Evolutionary conservation across 2,113 vertebrate genomes (phyloP).

Genomic region (Excalfactoria chinensis): DNA sequence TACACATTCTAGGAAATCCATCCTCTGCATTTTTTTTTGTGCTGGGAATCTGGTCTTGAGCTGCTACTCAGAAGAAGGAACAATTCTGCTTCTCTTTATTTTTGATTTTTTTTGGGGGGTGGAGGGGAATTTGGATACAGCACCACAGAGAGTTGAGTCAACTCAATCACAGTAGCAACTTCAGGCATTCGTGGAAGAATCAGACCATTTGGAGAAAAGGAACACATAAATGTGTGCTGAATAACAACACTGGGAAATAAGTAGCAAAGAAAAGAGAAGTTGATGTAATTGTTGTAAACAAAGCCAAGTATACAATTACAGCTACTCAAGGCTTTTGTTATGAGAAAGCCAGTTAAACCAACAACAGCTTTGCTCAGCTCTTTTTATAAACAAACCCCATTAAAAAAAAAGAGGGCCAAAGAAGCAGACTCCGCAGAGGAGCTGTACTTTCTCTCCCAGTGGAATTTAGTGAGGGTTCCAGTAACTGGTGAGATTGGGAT

Average conservation of each 20-base stretch:
- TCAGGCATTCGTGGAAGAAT: background rate
- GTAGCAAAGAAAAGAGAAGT: constrained; percentile 30
- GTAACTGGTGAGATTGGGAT: background rate
- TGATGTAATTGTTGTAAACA: constrained; percentile 57
- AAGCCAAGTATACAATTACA: constrained; percentile 64
- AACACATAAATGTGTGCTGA: background rate
- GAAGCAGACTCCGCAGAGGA: background rate
- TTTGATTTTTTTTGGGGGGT: background rate
- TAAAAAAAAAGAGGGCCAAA: background rate
- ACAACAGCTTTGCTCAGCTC: constrained; percentile 31
- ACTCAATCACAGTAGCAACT: background rate
- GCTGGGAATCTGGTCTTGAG: background rate
- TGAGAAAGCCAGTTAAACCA: constrained; percentile 47
- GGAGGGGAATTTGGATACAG: background rate
- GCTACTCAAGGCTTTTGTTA: constrained; percentile 52
- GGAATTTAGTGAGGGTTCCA: background rate
- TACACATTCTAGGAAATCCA: background rate
- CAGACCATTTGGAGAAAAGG: background rate
- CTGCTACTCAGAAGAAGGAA: background rate
- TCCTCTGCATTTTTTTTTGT: background rate
- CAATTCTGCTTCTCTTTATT: background rate
- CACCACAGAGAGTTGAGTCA: background rate
- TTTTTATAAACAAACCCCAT: background rate
- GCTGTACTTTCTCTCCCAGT: background rate
- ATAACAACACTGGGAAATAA: constrained; percentile 41